These are phyloP conservation scores for Blomia tropicalis DNA, from an alignment of 2,888 invertebrate species.

Conservation along the genomic window DNA sequence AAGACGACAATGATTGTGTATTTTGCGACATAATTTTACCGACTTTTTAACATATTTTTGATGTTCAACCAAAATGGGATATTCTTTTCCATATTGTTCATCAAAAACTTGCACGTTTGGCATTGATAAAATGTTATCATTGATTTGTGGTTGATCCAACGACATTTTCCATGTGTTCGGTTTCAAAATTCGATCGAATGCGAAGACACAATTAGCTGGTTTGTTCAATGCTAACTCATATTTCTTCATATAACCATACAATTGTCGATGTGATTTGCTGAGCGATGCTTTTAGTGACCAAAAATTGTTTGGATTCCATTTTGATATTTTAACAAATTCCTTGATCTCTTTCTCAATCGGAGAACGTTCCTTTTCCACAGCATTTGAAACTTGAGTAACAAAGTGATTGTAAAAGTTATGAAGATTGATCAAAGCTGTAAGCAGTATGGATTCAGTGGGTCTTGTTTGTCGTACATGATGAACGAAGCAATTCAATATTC, in stretches of 20 bases:
- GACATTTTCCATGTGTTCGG: constrained; percentile 12
- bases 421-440: constrained; percentile 51
- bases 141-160: no score
- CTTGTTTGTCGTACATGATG: constrained; percentile 18
- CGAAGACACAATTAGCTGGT: constrained; percentile 24
- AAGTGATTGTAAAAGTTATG: constrained; percentile 72
- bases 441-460: not conserved
- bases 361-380: constrained; percentile 50
- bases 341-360: constrained; percentile 81
- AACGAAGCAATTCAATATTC: constrained; percentile 54
- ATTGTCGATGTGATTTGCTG: constrained; percentile 65
- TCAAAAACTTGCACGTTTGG: not conserved
- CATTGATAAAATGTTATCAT: no score
- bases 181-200: constrained; percentile 13
- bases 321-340: constrained; percentile 82
- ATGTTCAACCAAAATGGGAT: not conserved
- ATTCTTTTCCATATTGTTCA: not conserved
- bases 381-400: constrained; percentile 45
- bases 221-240: constrained; percentile 44
- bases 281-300: constrained; percentile 80
- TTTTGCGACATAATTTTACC: not conserved
- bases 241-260: constrained; percentile 70
- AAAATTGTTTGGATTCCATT: constrained; percentile 86
- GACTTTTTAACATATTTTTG: not conserved
- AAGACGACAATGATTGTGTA: not conserved